Conservation (phyloP, 2,888 invertebrate genomes). For the Melipona beecheii region DNA sequence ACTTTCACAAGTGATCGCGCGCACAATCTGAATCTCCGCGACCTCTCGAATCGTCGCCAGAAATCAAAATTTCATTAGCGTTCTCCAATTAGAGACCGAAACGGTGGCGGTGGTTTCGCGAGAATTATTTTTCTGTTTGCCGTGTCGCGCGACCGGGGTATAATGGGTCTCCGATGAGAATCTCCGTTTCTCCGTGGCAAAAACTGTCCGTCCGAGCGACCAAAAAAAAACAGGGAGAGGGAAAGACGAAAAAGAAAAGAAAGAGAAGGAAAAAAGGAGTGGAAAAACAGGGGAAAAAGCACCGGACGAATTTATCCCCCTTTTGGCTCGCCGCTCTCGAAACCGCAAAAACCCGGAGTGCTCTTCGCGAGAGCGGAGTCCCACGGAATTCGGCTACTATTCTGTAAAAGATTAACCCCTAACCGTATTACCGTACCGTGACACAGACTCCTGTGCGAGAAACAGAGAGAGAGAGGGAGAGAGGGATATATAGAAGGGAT, state of each 20-base stretch:
- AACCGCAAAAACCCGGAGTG: conserved; percentile 33
- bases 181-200: conserved; percentile 14
- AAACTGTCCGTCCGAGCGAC: conserved; percentile 1
- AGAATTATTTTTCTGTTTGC: conserved; percentile 43
- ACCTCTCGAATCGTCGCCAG: background rate
- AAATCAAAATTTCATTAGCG: conserved; percentile 16
- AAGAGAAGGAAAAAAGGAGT: background rate
- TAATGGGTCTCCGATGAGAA: conserved; percentile 32
- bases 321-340: conserved; percentile 27
- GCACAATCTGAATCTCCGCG: background rate
- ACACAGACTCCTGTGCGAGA: conserved; percentile 4
- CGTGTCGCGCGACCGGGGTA: conserved; percentile 5
- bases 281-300: conserved; percentile 6
- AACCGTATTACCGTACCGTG: conserved; percentile 50
- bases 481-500: background rate
- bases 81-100: conserved; percentile 12
- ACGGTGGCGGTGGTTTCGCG: background rate
- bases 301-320: conserved; percentile 24
- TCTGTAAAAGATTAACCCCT: conserved; percentile 62
- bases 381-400: conserved; percentile 45
- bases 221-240: background rate
- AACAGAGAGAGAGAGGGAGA: conserved; percentile 37
- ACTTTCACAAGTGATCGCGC: too few relatives aligned
- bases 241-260: background rate
- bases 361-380: conserved; percentile 24